Evolutionary conservation across 1,140 invertebrate genomes (phyloP).

Genomic region (Drosophila bifasciata): DNA sequence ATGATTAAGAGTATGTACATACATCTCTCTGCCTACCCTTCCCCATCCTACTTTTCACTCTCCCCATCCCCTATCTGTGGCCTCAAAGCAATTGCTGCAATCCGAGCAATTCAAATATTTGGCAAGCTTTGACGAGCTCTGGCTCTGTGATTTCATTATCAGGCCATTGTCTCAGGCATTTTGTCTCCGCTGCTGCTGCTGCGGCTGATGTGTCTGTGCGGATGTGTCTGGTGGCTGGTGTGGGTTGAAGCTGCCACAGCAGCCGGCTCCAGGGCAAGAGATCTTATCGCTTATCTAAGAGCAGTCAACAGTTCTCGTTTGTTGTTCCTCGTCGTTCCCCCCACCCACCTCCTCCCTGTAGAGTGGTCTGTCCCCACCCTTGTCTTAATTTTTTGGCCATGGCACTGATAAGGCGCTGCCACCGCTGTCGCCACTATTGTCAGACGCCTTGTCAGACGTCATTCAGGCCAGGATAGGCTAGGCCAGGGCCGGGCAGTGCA

Average conservation of each 20-base stretch:
- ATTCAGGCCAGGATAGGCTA: slow-evolving; percentile 21
- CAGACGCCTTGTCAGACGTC: slow-evolving; percentile 54
- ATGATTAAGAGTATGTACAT: too few species aligned
- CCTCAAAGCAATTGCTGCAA: slow-evolving; percentile 41
- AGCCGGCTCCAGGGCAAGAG: slow-evolving; percentile 17
- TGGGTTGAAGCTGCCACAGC: slow-evolving; percentile 14
- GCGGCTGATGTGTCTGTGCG: not conserved
- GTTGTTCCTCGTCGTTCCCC: too few species aligned
- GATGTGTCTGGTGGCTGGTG: not conserved
- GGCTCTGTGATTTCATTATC: slow-evolving; percentile 63
- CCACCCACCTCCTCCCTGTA: not conserved
- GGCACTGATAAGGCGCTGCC: slow-evolving; percentile 62
- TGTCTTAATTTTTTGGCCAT: slow-evolving; percentile 43
- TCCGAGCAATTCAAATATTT: slow-evolving; percentile 62
- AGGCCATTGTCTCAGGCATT: slow-evolving; percentile 9
- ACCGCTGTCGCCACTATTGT: slow-evolving; percentile 54
- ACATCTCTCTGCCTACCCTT: too few species aligned
- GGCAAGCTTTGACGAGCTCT: slow-evolving; percentile 45
- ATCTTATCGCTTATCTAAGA: slow-evolving; percentile 38
- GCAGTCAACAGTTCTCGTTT: slow-evolving; percentile 20
- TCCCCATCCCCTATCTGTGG: too few species aligned
- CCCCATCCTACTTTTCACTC: too few species aligned
- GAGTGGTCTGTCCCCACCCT: not conserved
- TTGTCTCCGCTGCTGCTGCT: too few species aligned
- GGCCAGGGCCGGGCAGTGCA: too few species aligned